phyloP scores from a whole-genome alignment of 2,888 invertebrate genomes.

The Drosophila testacea region DNA sequence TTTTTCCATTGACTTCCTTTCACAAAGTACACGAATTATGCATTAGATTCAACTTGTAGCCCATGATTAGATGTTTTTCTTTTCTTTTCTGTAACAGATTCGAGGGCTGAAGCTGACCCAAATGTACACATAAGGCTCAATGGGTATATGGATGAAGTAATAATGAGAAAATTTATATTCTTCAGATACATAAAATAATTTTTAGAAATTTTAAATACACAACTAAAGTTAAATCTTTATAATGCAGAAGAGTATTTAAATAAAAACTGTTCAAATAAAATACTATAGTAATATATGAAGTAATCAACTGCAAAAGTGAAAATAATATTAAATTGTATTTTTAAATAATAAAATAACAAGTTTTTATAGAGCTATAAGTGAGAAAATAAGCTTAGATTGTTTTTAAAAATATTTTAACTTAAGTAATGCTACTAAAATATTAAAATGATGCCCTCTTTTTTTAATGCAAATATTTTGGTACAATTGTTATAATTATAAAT shows the following conservation, averaged over 20 bases:
- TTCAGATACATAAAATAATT: background rate
- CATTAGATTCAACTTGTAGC: conserved; percentile 71
- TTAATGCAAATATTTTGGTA: background rate
- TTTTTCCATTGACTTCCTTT: conserved; percentile 47
- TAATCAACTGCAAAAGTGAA: too few species aligned
- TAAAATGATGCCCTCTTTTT: background rate
- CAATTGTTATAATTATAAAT: background rate
- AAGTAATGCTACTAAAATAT: background rate
- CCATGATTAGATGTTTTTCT: conserved; percentile 62
- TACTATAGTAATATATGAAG: too few species aligned
- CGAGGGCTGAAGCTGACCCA: conserved; percentile 51
- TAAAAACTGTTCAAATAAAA: background rate
- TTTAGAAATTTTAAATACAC: background rate
- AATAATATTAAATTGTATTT: too few species aligned
- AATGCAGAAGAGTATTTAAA: background rate
- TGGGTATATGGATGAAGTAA: conserved; percentile 13
- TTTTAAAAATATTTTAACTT: background rate
- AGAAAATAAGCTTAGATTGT: too few species aligned
- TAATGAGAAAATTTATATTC: conserved; percentile 4
- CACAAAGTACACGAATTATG: conserved; percentile 70
- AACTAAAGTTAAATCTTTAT: background rate
- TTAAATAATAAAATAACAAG: too few species aligned
- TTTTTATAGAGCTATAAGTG: too few species aligned
- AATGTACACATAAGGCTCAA: conserved; percentile 20
- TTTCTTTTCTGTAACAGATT: conserved; percentile 5